A percentile compares a stretch with the other conserved stretches of the same genome.
Conservation (phyloP, 1,140 invertebrate genomes). For the Ganaspis sp. region DNA sequence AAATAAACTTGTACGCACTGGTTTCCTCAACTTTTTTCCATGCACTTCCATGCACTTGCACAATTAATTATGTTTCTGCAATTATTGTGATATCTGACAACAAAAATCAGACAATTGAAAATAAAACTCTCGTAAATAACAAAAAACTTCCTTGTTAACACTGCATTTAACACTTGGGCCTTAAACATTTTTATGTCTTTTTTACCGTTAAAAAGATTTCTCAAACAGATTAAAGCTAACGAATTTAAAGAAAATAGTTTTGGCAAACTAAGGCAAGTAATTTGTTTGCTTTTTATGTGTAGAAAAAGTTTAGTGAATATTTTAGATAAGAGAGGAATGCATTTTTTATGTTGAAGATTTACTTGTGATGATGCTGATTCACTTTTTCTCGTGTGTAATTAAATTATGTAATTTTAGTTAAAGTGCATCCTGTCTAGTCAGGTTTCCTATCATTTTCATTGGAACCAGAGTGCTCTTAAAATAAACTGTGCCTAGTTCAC, state of each 20-base stretch:
- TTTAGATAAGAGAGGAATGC: too few relatives aligned
- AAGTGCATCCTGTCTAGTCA: neutral
- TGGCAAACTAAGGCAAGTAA: too few relatives aligned
- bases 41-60: neutral
- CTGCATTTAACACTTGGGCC: too few relatives aligned
- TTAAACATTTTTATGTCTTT: neutral
- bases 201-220: neutral
- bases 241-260: too few relatives aligned
- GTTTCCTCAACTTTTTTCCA: neutral
- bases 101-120: neutral
- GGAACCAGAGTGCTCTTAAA: neutral
- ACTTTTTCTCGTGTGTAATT: too few relatives aligned
- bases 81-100: neutral
- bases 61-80: neutral
- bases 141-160: neutral
- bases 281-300: too few relatives aligned
- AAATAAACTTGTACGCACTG: neutral
- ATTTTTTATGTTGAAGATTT: too few relatives aligned
- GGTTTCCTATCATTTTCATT: neutral
- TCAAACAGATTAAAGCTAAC: too few relatives aligned
- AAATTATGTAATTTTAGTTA: neutral
- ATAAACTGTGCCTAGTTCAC: neutral
- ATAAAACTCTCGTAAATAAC: neutral
- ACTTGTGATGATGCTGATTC: too few relatives aligned
- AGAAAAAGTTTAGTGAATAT: too few relatives aligned